Conservation (phyloP, 2,888 invertebrate genomes). For the Ophonus ardosiacus region DNA sequence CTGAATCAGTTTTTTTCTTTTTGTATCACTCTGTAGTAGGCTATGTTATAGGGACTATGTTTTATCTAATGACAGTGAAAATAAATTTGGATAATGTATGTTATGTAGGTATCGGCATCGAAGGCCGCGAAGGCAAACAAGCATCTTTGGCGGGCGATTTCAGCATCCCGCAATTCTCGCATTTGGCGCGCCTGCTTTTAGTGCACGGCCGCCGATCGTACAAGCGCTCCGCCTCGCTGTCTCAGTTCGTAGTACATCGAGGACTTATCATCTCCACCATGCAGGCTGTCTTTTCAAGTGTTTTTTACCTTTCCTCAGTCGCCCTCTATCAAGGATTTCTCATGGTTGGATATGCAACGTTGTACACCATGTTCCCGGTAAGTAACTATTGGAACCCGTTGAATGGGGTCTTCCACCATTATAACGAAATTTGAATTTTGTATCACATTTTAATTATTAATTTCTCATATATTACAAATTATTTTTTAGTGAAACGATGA, state of each 20-base stretch:
- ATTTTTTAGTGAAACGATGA: too few species aligned
- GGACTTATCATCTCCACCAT: slow-evolving; percentile 99
- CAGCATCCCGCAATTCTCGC: slow-evolving; percentile 93
- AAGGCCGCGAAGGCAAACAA: slow-evolving; percentile 92
- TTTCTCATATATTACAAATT: too few species aligned
- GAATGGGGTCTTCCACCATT: too few species aligned
- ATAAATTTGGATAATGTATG: too few species aligned
- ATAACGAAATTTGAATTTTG: too few species aligned
- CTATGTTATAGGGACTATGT: too few species aligned
- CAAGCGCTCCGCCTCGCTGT: slow-evolving; percentile 97
- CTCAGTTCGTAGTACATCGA: slow-evolving; percentile 98
- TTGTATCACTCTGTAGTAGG: too few species aligned
- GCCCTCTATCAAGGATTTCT: slow-evolving; percentile 99
- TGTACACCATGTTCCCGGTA: slow-evolving; percentile 99
- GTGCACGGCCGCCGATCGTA: slow-evolving; percentile 92
- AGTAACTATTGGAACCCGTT: slow-evolving; percentile 88
- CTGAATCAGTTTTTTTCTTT: too few species aligned
- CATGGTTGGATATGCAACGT: slow-evolving; percentile 99
- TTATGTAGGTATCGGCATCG: slow-evolving; percentile 85
- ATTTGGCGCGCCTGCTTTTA: slow-evolving; percentile 81
- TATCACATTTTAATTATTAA: too few species aligned
- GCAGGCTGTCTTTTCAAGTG: slow-evolving; percentile 98
- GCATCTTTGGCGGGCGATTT: slow-evolving; percentile 99
- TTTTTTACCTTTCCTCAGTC: slow-evolving; percentile 99
- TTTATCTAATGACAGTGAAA: too few species aligned